phyloP scores from a whole-genome alignment of 2,113 vertebrate genomes.

The Sceloporus tristichus region DNA sequence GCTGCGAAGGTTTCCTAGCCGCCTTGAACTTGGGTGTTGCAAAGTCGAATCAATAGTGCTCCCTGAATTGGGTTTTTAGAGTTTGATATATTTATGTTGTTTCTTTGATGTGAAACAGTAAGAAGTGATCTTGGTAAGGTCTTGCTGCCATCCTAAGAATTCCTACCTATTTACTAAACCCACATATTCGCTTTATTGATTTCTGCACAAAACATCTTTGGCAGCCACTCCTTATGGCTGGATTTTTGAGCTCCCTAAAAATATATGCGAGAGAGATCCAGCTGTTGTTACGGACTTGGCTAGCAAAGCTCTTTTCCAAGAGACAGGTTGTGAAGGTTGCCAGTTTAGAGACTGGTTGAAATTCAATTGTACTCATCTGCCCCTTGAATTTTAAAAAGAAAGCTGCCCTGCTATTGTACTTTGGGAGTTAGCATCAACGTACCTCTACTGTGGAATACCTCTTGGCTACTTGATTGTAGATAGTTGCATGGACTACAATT shows the following conservation, averaged over 20 bases:
- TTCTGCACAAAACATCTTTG: neutral
- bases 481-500: conserved; percentile 16
- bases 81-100: neutral
- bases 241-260: neutral
- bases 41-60: conserved; percentile 63
- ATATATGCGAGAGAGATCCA: neutral
- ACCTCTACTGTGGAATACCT: neutral
- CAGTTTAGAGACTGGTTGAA: neutral
- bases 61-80: neutral
- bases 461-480: neutral
- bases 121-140: neutral
- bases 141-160: neutral
- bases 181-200: neutral
- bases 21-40: conserved; percentile 73
- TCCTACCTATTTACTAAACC: neutral
- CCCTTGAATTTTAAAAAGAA: neutral
- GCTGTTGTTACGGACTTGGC: conserved; percentile 2
- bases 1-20: conserved; percentile 77
- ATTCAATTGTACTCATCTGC: neutral
- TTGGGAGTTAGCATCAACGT: conserved; percentile 1
- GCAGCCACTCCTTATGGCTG: neutral
- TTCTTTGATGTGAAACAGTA: neutral
- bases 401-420: neutral
- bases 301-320: neutral
- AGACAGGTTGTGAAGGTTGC: neutral